Conservation (phyloP, 2,797 vertebrate species). For the Sandelia bainsii region DNA sequence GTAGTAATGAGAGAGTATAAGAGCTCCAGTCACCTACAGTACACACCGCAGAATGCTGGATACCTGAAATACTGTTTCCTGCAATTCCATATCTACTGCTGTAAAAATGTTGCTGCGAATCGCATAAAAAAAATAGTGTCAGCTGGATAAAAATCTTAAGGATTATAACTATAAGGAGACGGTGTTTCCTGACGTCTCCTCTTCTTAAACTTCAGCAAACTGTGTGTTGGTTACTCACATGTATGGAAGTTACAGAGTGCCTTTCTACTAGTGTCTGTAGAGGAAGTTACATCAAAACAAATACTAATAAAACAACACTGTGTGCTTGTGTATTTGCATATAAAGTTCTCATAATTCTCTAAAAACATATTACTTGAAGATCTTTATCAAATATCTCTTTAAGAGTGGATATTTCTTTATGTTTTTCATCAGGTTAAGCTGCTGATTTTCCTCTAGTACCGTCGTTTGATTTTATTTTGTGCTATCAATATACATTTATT, state of each 20-base stretch:
- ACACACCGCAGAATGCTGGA: too few relatives aligned
- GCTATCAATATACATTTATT: slow-evolving; percentile 22
- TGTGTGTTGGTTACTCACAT: not conserved
- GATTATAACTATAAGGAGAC: slow-evolving; percentile 16
- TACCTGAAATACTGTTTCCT: not conserved
- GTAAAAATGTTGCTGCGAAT: not conserved
- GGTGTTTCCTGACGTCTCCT: not conserved
- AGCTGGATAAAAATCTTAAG: not conserved
- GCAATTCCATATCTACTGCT: not conserved
- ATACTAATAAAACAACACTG: not conserved
- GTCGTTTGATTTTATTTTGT: slow-evolving; percentile 43
- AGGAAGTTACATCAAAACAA: slow-evolving; percentile 20
- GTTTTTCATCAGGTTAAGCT: slow-evolving; percentile 1
- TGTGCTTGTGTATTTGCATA: slow-evolving; percentile 40
- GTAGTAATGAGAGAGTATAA: too few relatives aligned
- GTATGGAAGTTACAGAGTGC: not conserved
- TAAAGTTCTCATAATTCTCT: slow-evolving; percentile 25
- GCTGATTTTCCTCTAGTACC: slow-evolving; percentile 54
- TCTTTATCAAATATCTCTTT: slow-evolving; percentile 23
- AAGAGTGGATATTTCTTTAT: not conserved
- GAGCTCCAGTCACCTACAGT: not conserved
- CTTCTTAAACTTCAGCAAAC: not conserved
- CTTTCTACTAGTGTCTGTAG: not conserved
- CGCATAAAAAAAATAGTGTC: not conserved
- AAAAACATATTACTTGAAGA: slow-evolving; percentile 14